Base-by-base conservation (phyloP, 2,888 invertebrate species). In the Iselma pallidipennis region DNA sequence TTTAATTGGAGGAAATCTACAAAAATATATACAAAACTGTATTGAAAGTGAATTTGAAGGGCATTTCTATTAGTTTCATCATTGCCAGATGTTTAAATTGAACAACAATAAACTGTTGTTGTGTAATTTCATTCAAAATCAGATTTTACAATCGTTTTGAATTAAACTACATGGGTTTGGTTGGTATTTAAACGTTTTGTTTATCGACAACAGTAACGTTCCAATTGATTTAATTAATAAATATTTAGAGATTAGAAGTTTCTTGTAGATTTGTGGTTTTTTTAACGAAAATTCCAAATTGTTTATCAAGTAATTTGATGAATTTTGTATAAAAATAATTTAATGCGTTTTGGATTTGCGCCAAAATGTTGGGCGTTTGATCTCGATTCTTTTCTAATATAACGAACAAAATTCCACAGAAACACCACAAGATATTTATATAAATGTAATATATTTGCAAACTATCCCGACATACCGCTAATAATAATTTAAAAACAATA, bases 301-400 rank as follows among this genome's bases (percentile, higher is more conserved):
- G 45, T 49, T 55, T 49, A 50, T 37, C 31, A 50, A 51, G 14
- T 25, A 55, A 55, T 55, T 56, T 57, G 54, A 61, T 57, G 49
- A 21, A 42, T 62, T 33, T 57, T 33, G 49, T 21, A 53, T 52
- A 62, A 61, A 61, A 62, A 62, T 58, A 58, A 57, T 55, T 55
- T 55, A 42, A 61, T 57, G 57, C 31, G 37, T 55, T 25, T 58
- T 62, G 62, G 62, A 57, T 14, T 12, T 10, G 7, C 4, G 50
- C 62, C 62, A 62, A 50, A 45, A 37, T n/a, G 31, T 57, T 55
- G 33, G 45, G 45, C 45, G 45, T 21, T 23, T 23, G 45, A 45
- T 23, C n/a, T 49, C 55, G 42, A 61, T 42, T 54, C 37, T 59
- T 49, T 48, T 16, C 9, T 16, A 48, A 19, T 19, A 21, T 16